These are phyloP conservation scores for Atopsyche davidsoni DNA, from an alignment of 1,140 invertebrate genomes.

Conservation along the genomic window DNA sequence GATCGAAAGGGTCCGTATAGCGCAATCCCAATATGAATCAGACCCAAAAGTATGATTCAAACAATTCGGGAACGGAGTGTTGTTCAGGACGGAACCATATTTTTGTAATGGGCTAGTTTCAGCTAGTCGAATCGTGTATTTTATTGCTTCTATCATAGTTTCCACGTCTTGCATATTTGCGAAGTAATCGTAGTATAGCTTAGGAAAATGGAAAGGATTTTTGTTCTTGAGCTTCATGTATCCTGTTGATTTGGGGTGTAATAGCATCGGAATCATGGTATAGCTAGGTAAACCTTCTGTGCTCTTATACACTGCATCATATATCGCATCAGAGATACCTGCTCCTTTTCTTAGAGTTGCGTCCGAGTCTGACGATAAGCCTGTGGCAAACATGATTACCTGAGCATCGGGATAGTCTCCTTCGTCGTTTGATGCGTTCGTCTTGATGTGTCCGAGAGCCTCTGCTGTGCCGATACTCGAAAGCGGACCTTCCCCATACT, in stretches of 20 bases:
- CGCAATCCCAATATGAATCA: constrained; percentile 70
- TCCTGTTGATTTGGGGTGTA: constrained; percentile 70
- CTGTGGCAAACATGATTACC: constrained; percentile 19
- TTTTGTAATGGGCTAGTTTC: constrained; percentile 56
- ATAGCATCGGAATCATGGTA: constrained; percentile 62
- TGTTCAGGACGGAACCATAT: constrained; percentile 51
- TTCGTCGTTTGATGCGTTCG: constrained; percentile 48
- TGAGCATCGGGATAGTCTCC: constrained; percentile 49
- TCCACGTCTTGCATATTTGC: constrained; percentile 57
- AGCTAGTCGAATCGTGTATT: constrained; percentile 54
- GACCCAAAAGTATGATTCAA: constrained; percentile 45
- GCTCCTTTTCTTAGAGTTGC: constrained; percentile 49
- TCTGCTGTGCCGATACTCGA: constrained; percentile 56
- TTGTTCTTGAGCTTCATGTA: constrained; percentile 57
- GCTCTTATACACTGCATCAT: constrained; percentile 50
- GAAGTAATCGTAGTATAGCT: constrained; percentile 71
- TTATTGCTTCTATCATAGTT: constrained; percentile 61
- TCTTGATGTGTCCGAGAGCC: constrained; percentile 58
- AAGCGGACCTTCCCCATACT: constrained; percentile 48
- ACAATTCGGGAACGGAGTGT: constrained; percentile 55
- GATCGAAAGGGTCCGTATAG: constrained; percentile 54
- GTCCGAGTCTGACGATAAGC: constrained; percentile 59
- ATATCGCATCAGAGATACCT: constrained; percentile 52
- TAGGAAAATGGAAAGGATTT: constrained; percentile 68
- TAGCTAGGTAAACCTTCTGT: constrained; percentile 57